phyloP scores from a whole-genome alignment of 2,797 vertebrate species.

The Crocodylus rhombifer region DNA sequence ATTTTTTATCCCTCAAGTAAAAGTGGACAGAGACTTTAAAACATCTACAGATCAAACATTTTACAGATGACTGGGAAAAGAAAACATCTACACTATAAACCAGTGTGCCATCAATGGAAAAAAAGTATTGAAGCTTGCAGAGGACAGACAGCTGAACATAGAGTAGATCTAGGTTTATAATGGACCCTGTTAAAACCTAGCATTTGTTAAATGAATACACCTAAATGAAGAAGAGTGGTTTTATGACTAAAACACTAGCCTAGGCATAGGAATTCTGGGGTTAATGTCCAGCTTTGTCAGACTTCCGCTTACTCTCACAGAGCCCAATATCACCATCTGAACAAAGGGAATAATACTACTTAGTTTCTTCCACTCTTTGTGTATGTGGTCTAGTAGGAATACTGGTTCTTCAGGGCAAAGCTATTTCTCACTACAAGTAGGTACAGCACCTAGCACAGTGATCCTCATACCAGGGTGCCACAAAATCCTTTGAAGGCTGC shows the following conservation, averaged over 20 bases:
- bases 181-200: too few relatives aligned
- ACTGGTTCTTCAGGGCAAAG: background rate
- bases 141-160: background rate
- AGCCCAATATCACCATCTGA: background rate
- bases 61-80: background rate
- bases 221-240: background rate
- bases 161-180: too few relatives aligned
- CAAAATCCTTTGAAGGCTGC: too few relatives aligned
- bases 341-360: background rate
- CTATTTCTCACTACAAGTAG: background rate
- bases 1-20: accelerated
- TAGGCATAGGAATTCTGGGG: background rate
- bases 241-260: background rate
- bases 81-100: background rate
- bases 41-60: accelerated
- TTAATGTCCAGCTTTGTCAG: background rate
- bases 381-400: background rate
- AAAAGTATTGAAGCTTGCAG: background rate
- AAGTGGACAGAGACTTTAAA: background rate
- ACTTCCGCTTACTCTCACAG: background rate
- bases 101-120: background rate
- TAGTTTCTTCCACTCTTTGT: background rate
- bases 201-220: background rate
- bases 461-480: too few relatives aligned
- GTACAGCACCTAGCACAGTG: background rate